Evolutionary conservation across 1,140 invertebrate genomes (phyloP).

Genomic region (Calliopsis andreniformis): DNA sequence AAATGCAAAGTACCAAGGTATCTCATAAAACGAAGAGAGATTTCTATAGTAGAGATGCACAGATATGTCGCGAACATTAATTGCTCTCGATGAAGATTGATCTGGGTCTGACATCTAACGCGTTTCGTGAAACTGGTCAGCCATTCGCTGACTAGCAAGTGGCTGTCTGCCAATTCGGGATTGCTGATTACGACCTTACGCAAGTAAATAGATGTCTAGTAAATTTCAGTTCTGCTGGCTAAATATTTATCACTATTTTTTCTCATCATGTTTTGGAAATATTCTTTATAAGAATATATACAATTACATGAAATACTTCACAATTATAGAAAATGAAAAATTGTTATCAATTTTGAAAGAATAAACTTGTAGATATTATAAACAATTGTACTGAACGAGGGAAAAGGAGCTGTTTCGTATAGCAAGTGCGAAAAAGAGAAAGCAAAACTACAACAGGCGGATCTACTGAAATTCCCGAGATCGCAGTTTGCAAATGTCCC

Average conservation of each 20-base stretch:
- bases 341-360: too few relatives aligned
- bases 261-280: too few relatives aligned
- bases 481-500: conserved; percentile 48
- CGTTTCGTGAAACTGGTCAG: conserved; percentile 42
- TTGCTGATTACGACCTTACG: conserved; percentile 36
- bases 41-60: conserved; percentile 1
- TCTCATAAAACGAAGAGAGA: conserved; percentile 14
- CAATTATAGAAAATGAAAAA: too few relatives aligned
- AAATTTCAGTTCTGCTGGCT: too few relatives aligned
- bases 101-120: conserved; percentile 40
- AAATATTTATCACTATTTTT: too few relatives aligned
- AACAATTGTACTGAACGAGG: background rate
- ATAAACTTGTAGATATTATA: too few relatives aligned
- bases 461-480: conserved; percentile 40
- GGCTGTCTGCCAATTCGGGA: conserved; percentile 40
- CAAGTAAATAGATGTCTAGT: conserved; percentile 40
- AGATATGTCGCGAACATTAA: conserved; percentile 33
- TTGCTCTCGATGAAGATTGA: conserved; percentile 51
- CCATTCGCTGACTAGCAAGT: conserved; percentile 32
- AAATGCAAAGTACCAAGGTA: conserved; percentile 13
- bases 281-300: too few relatives aligned
- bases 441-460: conserved; percentile 23
- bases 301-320: too few relatives aligned
- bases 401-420: background rate
- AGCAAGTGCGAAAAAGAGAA: background rate